phyloP scores from a whole-genome alignment of 2,888 invertebrate species.

The Philereme vetulata region DNA sequence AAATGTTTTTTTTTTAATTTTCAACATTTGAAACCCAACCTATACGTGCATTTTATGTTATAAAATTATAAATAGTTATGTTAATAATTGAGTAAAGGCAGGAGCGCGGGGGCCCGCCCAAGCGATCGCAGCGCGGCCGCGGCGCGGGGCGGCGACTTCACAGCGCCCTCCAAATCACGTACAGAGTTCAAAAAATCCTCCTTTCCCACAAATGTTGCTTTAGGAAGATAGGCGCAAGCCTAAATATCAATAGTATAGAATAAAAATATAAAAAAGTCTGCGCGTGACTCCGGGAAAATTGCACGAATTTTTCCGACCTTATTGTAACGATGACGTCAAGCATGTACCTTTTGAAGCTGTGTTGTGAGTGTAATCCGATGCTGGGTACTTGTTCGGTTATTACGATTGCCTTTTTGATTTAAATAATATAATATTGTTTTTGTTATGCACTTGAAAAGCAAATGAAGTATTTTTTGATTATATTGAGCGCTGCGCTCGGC shows the following conservation, averaged over 20 bases:
- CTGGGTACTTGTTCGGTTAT: slow-evolving; percentile 2
- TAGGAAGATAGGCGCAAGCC: slow-evolving; percentile 71
- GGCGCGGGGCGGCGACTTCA: slow-evolving; percentile 50
- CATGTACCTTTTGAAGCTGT: slow-evolving; percentile 28
- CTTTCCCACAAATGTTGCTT: slow-evolving; percentile 52
- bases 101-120: slow-evolving; percentile 61
- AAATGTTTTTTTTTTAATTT: slow-evolving; percentile 53
- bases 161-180: slow-evolving; percentile 60
- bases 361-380: slow-evolving; percentile 21
- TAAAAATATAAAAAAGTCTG: slow-evolving; percentile 47
- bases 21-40: slow-evolving; percentile 38
- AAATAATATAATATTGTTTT: slow-evolving; percentile 5
- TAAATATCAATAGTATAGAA: slow-evolving; percentile 44
- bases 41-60: slow-evolving; percentile 37
- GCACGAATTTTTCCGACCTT: slow-evolving; percentile 71
- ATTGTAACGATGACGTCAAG: slow-evolving; percentile 37
- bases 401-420: not conserved
- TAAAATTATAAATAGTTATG: slow-evolving; percentile 41
- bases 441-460: slow-evolving; percentile 9
- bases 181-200: slow-evolving; percentile 58
- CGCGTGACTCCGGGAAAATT: slow-evolving; percentile 67
- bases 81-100: slow-evolving; percentile 26
- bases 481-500: not conserved
- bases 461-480: slow-evolving; percentile 3
- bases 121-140: slow-evolving; percentile 55